Evolutionary conservation across 2,888 invertebrate species (phyloP).

Genomic region (Aphodius granarius): DNA sequence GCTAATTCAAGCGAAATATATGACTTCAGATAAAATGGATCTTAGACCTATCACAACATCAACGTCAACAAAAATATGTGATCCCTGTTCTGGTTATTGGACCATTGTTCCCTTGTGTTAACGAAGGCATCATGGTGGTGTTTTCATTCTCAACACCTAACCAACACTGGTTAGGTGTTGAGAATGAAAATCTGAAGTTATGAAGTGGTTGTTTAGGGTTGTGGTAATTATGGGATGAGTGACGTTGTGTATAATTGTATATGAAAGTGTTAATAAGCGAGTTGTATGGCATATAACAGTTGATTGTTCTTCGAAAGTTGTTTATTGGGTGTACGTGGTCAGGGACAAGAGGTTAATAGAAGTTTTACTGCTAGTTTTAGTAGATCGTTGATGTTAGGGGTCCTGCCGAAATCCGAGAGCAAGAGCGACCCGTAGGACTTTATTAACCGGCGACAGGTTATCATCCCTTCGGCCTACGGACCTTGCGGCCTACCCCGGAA

Average conservation of each 20-base stretch:
- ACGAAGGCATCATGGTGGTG: no score
- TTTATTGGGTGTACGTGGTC: slow-evolving; percentile 33
- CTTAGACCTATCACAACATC: no score
- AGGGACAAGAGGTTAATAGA: slow-evolving; percentile 40
- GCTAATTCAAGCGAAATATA: no score
- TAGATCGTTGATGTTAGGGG: slow-evolving; percentile 4
- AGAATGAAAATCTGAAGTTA: background rate
- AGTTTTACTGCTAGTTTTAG: slow-evolving; percentile 41
- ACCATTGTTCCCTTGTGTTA: background rate
- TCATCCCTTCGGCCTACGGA: background rate
- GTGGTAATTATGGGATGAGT: background rate
- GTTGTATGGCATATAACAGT: background rate
- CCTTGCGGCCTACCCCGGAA: background rate
- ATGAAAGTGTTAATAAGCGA: background rate
- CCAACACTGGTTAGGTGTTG: no score
- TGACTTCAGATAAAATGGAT: no score
- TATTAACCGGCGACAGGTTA: background rate
- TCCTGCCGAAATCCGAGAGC: slow-evolving; percentile 1
- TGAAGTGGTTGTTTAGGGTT: background rate
- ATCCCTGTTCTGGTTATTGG: no score
- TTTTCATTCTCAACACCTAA: no score
- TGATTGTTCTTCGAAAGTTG: slow-evolving; percentile 21
- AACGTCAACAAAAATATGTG: no score
- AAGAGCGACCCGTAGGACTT: slow-evolving; percentile 2
- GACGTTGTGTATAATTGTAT: background rate